Base-by-base conservation (phyloP, 1,140 invertebrate species). In the Diprion similis region DNA sequence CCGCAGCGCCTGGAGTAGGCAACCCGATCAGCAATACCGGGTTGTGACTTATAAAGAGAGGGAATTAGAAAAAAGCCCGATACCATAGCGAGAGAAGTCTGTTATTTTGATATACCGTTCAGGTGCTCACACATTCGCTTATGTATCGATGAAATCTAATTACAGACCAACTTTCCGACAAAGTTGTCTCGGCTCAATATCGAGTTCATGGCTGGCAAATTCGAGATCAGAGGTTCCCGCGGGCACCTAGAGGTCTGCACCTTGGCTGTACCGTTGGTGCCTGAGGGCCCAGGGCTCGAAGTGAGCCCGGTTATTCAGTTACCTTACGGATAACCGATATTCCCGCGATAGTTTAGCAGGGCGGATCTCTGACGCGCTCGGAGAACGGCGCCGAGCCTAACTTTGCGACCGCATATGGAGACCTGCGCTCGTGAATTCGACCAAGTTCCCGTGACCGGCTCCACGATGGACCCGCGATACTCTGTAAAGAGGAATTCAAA, bases 401-500 rank as follows among this genome's bases (percentile, higher is more conserved):
- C 51, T 59, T 59, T 59, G 51, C 11, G n/a, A 59, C 51, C 51
- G 51, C 51, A 59, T 15, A 59, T 15, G 11, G 59, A 72, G 51
- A 66, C 68, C 71, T 73, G 72, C 47, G 68, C 73, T 76, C 65
- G 76, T 75, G 69, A 24, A 46, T 71, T 70, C 59, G 70, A 66
- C 75, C 67, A 59, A 48, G 45, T 64, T 72, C 72, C 66, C 72
- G 51, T 17, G 51, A 59, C 45, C 46, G 73, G 78, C 75, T 72
- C 66, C 69, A 77, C 79, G 81, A 75, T 76, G 75, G 76, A 75
- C 24, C 6, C 24, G 24, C 24, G 24, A 37, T 37, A 1, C 24
- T 37, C 75, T 76, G 78, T 76, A 73, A 59, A 17, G 11, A 15
- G 51, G 51, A 59, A 59, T 59, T 59, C 71, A 77, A 77, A 79